Evolutionary conservation across 2,113 vertebrate genomes (phyloP).

Genomic region (Nannobrachium achirus): DNA sequence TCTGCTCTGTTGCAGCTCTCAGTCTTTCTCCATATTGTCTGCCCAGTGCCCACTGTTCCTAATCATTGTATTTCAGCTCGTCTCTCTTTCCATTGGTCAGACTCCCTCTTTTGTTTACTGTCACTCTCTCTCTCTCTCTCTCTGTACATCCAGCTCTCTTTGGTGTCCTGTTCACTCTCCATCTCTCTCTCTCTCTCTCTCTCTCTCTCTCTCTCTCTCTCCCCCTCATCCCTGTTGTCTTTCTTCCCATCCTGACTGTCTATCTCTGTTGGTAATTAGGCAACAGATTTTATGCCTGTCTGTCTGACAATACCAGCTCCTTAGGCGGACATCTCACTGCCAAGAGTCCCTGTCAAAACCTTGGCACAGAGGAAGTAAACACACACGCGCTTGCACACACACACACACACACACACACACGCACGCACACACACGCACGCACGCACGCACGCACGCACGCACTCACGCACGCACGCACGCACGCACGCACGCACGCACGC

Average conservation of each 20-base stretch:
- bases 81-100: too few species aligned
- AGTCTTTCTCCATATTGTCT: too few species aligned
- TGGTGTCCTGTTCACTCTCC: too few species aligned
- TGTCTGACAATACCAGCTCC: slow-evolving; percentile 58
- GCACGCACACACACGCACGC: neutral
- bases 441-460: neutral
- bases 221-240: neutral
- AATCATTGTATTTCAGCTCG: too few species aligned
- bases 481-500: neutral
- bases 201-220: neutral
- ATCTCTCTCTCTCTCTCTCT: neutral
- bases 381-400: neutral
- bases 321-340: slow-evolving; percentile 43
- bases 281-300: slow-evolving; percentile 46
- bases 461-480: neutral
- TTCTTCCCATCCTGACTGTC: neutral
- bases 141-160: too few species aligned
- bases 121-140: too few species aligned
- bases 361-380: slow-evolving; percentile 20
- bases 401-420: slow-evolving; percentile 7
- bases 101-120: too few species aligned
- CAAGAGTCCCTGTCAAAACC: slow-evolving; percentile 47
- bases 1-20: too few species aligned
- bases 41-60: too few species aligned
- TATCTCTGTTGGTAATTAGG: slow-evolving; percentile 43